Percentiles rank a stretch among this genome's conserved stretches.
phyloP scores from a whole-genome alignment of 2,113 vertebrate genomes.

The Arizona elegans region DNA sequence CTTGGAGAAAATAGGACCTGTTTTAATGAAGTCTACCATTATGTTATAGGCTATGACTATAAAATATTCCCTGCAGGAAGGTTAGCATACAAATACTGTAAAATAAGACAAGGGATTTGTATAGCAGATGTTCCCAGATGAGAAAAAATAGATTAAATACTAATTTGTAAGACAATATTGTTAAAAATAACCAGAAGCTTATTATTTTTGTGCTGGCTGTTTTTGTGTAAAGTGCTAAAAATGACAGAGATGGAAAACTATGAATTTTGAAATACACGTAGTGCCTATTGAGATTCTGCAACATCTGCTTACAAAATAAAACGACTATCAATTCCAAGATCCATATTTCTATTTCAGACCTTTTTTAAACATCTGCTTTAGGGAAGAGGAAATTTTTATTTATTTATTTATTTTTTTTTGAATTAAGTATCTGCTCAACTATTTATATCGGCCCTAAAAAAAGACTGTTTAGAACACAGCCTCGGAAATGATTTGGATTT shows the following conservation, averaged over 20 bases:
- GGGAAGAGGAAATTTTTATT: background rate
- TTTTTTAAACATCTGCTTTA: background rate
- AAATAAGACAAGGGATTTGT: background rate
- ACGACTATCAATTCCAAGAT: background rate
- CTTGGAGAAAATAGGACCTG: background rate
- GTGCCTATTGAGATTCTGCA: background rate
- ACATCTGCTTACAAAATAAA: background rate
- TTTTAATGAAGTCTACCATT: background rate
- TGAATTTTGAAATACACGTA: background rate
- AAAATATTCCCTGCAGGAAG: background rate
- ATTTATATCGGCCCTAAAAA: background rate
- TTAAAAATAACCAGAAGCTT: background rate
- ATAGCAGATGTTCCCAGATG: background rate
- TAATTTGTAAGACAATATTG: background rate
- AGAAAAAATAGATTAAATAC: background rate
- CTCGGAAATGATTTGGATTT: background rate
- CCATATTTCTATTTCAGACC: background rate
- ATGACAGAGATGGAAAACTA: background rate
- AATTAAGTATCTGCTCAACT: background rate
- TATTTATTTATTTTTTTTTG: too few species aligned
- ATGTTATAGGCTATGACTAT: background rate
- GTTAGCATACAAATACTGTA: background rate
- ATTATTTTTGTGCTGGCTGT: background rate
- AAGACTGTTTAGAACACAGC: background rate
- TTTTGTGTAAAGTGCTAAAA: background rate